Base-by-base conservation (phyloP, 2,797 vertebrate genomes). In the Sebastolobus altivelis region DNA sequence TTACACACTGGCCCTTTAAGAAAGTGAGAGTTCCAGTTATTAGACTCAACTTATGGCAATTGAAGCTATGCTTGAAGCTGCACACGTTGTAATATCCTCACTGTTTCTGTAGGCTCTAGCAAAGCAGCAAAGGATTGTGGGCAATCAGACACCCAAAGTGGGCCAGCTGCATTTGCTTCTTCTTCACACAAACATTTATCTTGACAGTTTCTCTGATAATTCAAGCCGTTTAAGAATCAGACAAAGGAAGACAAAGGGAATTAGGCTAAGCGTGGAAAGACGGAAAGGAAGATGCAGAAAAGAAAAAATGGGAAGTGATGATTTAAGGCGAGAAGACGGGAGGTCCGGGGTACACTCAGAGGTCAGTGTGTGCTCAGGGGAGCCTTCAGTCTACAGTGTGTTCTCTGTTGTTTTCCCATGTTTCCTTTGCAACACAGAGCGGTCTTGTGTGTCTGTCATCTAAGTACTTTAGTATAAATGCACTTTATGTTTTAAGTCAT, bases 341-440 rank as follows among this genome's bases (percentile, higher is more conserved):
- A 91, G 91, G 92, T 93, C 87, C 62, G 55, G 87, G 80, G 89
- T 90, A 84, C 90, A 89, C 85, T 79, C 77, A 61, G 92, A 92
- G 93, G 92, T 93, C 93, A 94, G 88, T 12, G 60, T 81, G 82
- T 20, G 78, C 92, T 93, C 90, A 74, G 60, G 89, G 89, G 87
- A 92, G 68, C 59, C 81, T 90, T 84, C 74, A 71, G 82, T 77
- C 69, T 72, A 59, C 56, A 66, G 56, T 73, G 67, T 84, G 83
- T 38, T 65, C 77, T 74, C 46, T 73, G 54, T 65, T 55, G 55
- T 71, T 80, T 55, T n/a, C 12, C 43, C 40, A 6, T 71, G 49
- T 46, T 46, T 29, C 55, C 33, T 74, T 68, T 75, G 25, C n/a
- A 20, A 6, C 18, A 33, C 65, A 60, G 52, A 60, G 52, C 70